phyloP scores from a whole-genome alignment of 2,113 vertebrate genomes.

The Meleagris gallopavo region DNA sequence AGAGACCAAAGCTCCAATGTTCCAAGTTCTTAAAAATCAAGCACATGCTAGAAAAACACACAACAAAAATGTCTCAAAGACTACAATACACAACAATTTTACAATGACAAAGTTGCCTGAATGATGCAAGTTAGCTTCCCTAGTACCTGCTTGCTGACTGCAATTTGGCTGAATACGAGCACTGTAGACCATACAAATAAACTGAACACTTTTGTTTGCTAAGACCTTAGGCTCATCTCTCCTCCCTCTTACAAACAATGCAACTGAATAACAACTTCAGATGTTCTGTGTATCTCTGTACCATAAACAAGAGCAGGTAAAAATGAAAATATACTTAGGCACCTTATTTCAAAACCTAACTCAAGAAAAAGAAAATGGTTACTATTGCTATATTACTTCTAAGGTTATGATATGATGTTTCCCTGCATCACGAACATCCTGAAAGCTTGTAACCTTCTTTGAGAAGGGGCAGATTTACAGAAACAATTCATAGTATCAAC shows the following conservation, averaged over 20 bases:
- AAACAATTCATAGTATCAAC: not conserved
- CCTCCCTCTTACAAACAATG: slow-evolving; percentile 5
- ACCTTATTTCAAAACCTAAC: not conserved
- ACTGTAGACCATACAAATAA: not conserved
- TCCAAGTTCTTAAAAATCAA: not conserved
- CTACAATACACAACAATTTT: not conserved
- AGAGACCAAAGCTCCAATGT: not conserved
- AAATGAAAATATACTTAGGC: not conserved
- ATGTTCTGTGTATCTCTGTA: not conserved
- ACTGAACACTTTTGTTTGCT: not conserved
- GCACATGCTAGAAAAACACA: not conserved
- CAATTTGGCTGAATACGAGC: not conserved
- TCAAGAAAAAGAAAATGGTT: not conserved
- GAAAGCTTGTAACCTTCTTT: not conserved
- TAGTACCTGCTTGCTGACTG: not conserved
- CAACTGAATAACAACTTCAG: not conserved
- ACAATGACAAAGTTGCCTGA: not conserved
- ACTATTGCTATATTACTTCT: not conserved
- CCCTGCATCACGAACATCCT: not conserved
- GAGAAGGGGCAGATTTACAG: not conserved
- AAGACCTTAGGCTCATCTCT: not conserved
- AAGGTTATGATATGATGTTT: not conserved
- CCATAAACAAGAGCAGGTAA: not conserved
- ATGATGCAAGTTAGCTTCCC: not conserved
- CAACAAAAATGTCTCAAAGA: not conserved